phyloP scores from a whole-genome alignment of 2,797 vertebrate species.

The Epinephelus coioides region DNA sequence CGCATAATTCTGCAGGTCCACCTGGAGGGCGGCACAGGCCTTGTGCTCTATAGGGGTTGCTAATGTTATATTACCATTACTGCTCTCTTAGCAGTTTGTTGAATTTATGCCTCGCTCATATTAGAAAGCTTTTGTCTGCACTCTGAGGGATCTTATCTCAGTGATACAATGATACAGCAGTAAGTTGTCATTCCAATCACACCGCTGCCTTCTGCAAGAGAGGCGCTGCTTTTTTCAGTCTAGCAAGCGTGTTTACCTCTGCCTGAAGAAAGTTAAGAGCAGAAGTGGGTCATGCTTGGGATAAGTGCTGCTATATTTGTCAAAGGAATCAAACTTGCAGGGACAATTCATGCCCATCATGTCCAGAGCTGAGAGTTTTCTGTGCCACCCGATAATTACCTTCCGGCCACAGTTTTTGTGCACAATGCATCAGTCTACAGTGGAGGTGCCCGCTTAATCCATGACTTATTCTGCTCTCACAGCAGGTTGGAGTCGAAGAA shows the following conservation, averaged over 20 bases:
- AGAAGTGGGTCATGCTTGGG: conserved; percentile 76
- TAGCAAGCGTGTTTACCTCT: conserved; percentile 65
- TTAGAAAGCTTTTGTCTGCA: conserved; percentile 36
- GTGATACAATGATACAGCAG: conserved; percentile 27
- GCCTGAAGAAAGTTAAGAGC: conserved; percentile 67
- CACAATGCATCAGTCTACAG: conserved; percentile 43
- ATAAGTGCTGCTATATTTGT: conserved; percentile 70
- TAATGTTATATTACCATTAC: background rate
- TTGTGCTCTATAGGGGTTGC: conserved; percentile 13
- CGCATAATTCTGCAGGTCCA: conserved; percentile 1
- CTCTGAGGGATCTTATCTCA: conserved; percentile 42
- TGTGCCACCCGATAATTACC: conserved; percentile 61
- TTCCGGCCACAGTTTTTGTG: conserved; percentile 50
- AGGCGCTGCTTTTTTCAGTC: conserved; percentile 37
- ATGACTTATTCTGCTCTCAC: conserved; percentile 55
- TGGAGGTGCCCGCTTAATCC: conserved; percentile 43
- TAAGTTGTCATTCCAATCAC: conserved; percentile 67
- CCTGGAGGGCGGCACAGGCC: background rate
- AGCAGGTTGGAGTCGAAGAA: conserved; percentile 38
- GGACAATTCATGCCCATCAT: conserved; percentile 65
- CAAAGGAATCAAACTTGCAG: conserved; percentile 65
- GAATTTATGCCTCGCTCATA: background rate
- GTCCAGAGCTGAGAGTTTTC: conserved; percentile 38
- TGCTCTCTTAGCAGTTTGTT: conserved; percentile 7
- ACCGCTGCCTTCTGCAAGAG: conserved; percentile 49